Evolutionary conservation across 2,797 vertebrate genomes (phyloP), one percentile per base, ranked within the genome.

Genomic region (Muscicapa striata): DNA sequence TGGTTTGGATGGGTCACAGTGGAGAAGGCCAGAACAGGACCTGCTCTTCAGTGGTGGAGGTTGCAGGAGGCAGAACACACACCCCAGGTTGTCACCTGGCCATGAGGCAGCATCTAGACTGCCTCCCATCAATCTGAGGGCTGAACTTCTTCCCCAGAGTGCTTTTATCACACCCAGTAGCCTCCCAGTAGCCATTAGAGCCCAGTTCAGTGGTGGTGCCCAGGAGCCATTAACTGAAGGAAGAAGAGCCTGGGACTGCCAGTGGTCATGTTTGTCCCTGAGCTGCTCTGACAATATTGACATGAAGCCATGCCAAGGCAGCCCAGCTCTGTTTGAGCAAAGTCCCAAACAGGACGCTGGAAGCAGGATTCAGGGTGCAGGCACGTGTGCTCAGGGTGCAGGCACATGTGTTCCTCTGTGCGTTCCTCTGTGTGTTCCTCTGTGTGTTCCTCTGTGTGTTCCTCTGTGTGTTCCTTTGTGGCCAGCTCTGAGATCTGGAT

Each of bases 281-380:
- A 79, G 92, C 92, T 84, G 89, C 84, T 94, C 1, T 79, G 89
- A 18, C 94, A 96, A 90, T 97, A 94, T 91, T 96, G 95, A 97
- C 91, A 57, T 20, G 84, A 84, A 82, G 66, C 66, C 29, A 2
- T 59, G 91, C 93, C 93, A 93, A 23, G 69, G 5, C 67, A 80
- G 45, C 32, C 9, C 49, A 69, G 67, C 41, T 6, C 14, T 52
- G 15, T 48, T 51, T n/a, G 90, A 96, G 91, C 95, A 81, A 84
- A 93, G 93, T 92, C 76, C 92, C 76, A n/a, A 34, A 10, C 59
- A 63, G 90, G 78, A 93, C 4, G 30, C 20, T 74, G 82, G 70
- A 32, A 61, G 61, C 72, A 40, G 76, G 76, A 26, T 38, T 41
- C 79, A 26, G 22, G 21, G 32, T 88, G 75, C 52, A 77, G 78